A percentile compares a stretch with the other conserved stretches of the same genome.
Conservation (phyloP, 2,888 invertebrate species). For the Volucella zonaria region DNA sequence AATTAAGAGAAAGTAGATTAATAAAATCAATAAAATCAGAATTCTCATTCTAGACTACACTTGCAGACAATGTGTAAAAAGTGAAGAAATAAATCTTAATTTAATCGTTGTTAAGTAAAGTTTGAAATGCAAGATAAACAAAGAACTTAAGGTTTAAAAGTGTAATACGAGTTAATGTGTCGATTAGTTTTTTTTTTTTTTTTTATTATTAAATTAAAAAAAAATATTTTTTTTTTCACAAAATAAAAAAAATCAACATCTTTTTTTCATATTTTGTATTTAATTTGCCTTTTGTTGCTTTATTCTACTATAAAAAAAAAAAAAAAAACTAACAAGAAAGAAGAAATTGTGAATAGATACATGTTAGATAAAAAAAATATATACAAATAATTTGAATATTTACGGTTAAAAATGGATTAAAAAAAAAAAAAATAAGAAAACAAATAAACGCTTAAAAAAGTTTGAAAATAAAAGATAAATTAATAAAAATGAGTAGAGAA, state of each 20-base stretch:
- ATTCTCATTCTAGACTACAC: conserved; percentile 81
- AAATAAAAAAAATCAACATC: conserved; percentile 29
- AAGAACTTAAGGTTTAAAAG: conserved; percentile 69
- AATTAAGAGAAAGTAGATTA: conserved; percentile 46
- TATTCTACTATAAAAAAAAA: conserved; percentile 51
- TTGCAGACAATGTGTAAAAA: conserved; percentile 83
- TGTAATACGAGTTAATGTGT: conserved; percentile 73
- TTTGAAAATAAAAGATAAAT: conserved; percentile 47
- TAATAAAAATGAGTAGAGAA: conserved; percentile 43
- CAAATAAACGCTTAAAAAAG: conserved; percentile 62
- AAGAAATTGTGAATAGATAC: conserved; percentile 72
- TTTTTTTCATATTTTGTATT: conserved; percentile 59
- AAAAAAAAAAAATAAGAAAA: conserved; percentile 46
- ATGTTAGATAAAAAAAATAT: conserved; percentile 81
- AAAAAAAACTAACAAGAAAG: conserved; percentile 81
- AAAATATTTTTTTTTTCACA: background rate
- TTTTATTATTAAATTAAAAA: conserved; percentile 2
- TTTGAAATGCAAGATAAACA: conserved; percentile 42
- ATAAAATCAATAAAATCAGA: conserved; percentile 52
- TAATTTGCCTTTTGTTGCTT: conserved; percentile 69
- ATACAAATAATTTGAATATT: conserved; percentile 66
- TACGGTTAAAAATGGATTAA: conserved; percentile 60
- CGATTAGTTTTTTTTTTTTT: conserved; percentile 57
- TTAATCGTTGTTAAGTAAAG: conserved; percentile 50
- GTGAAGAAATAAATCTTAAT: conserved; percentile 75